These are phyloP conservation scores for Zaprionus gabonicus DNA, from an alignment of 1,140 invertebrate genomes.

Conservation along the genomic window DNA sequence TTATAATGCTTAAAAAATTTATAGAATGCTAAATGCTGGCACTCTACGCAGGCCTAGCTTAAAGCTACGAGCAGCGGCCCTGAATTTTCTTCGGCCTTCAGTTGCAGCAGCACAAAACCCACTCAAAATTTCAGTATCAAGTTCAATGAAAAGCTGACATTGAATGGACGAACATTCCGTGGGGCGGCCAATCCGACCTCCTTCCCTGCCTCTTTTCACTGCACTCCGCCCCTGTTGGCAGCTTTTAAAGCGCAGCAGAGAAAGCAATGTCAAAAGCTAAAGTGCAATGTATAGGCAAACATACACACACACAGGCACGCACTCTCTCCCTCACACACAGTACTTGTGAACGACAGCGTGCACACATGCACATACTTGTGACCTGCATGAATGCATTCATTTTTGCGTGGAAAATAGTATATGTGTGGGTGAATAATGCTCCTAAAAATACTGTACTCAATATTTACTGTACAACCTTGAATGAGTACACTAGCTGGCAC, in stretches of 20 bases:
- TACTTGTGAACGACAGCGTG: conserved; percentile 21
- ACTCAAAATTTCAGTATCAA: conserved; percentile 72
- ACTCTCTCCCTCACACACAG: background rate
- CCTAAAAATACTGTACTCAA: no score
- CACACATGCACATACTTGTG: conserved; percentile 6
- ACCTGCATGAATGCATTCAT: no score
- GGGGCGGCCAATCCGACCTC: background rate
- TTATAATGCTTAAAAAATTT: background rate
- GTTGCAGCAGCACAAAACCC: conserved; percentile 21
- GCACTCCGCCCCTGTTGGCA: background rate
- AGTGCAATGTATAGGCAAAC: conserved; percentile 43
- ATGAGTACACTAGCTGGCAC: no score
- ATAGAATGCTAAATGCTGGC: background rate
- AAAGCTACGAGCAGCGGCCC: conserved; percentile 16
- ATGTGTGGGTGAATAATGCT: no score
- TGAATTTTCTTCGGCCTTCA: conserved; percentile 24
- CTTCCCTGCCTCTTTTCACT: background rate
- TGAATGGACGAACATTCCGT: conserved; percentile 36
- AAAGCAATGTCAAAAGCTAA: conserved; percentile 56
- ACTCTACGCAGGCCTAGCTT: background rate
- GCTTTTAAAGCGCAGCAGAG: conserved; percentile 42
- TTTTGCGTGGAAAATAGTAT: no score
- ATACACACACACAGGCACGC: conserved; percentile 8
- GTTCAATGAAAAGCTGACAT: conserved; percentile 79
- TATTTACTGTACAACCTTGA: no score